Percentiles rank a stretch among this genome's conserved stretches.
Conservation (phyloP, 2,888 invertebrate genomes). For the Aromia moschata region DNA sequence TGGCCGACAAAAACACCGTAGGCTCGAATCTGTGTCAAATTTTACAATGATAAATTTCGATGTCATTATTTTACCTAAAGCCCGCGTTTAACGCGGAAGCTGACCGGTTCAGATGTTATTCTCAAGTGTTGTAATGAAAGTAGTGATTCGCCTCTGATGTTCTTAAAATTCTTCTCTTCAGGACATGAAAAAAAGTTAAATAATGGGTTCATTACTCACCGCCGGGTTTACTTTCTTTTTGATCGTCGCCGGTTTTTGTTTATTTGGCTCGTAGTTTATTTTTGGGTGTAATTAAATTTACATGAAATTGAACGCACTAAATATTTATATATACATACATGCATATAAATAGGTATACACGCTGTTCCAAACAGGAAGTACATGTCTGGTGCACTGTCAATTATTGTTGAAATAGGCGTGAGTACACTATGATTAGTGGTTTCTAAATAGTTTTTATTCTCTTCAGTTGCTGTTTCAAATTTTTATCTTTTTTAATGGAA, state of each 20-base stretch:
- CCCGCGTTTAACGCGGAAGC: background rate
- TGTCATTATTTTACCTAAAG: slow-evolving; percentile 1
- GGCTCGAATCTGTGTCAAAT: slow-evolving; percentile 8
- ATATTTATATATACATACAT: no score
- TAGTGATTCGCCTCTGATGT: slow-evolving; percentile 1
- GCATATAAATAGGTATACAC: no score
- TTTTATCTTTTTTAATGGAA: no score
- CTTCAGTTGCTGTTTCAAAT: no score
- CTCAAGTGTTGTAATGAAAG: slow-evolving; percentile 7
- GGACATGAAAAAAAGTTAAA: slow-evolving; percentile 3
- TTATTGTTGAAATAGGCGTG: no score
- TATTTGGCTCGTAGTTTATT: background rate
- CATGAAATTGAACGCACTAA: no score
- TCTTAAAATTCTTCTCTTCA: slow-evolving; percentile 7
- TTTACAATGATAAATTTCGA: slow-evolving; percentile 9
- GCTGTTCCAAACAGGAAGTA: no score
- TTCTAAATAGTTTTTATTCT: no score
- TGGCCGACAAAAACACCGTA: slow-evolving; percentile 1
- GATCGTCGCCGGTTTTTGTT: background rate
- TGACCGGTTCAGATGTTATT: background rate
- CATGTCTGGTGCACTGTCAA: no score
- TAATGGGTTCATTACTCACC: slow-evolving; percentile 11
- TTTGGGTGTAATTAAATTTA: no score
- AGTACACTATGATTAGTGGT: no score
- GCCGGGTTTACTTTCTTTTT: slow-evolving; percentile 13